Evolutionary conservation across 2,113 vertebrate species (phyloP).

Genomic region (Synodontis membranacea): DNA sequence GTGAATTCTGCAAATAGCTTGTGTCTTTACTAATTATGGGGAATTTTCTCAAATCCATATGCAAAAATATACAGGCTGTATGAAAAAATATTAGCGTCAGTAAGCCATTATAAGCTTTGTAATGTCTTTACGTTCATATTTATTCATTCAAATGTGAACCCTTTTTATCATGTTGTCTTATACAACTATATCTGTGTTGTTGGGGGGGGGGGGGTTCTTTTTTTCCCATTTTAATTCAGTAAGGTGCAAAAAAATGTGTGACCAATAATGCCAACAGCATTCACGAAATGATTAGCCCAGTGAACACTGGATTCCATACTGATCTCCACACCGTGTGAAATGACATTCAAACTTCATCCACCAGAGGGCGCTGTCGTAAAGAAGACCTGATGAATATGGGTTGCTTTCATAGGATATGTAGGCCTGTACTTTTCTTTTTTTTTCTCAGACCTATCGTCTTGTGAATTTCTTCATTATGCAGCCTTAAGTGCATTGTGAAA

Average conservation of each 20-base stretch:
- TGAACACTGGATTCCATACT: not conserved
- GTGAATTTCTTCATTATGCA: not conserved
- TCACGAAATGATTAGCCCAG: too few relatives aligned
- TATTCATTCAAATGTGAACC: not conserved
- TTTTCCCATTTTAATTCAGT: too few relatives aligned
- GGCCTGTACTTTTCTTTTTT: not conserved
- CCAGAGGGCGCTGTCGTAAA: conserved; percentile 37
- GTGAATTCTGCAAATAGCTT: not conserved
- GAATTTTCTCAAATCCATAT: not conserved
- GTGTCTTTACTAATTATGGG: not conserved
- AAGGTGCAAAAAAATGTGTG: not conserved
- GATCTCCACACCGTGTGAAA: not conserved
- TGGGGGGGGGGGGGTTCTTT: too few relatives aligned
- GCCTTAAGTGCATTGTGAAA: not conserved
- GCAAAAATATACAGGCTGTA: not conserved
- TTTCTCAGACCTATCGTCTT: not conserved
- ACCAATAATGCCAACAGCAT: not conserved
- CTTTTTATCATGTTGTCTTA: not conserved
- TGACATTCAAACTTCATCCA: not conserved
- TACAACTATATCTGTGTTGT: too few relatives aligned
- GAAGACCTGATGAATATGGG: not conserved
- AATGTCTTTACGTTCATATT: not conserved
- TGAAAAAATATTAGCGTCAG: not conserved
- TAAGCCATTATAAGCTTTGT: not conserved
- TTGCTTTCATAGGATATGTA: not conserved